These are phyloP conservation scores for Taphrorychus bicolor DNA, from an alignment of 2,888 invertebrate genomes.

Conservation along the genomic window DNA sequence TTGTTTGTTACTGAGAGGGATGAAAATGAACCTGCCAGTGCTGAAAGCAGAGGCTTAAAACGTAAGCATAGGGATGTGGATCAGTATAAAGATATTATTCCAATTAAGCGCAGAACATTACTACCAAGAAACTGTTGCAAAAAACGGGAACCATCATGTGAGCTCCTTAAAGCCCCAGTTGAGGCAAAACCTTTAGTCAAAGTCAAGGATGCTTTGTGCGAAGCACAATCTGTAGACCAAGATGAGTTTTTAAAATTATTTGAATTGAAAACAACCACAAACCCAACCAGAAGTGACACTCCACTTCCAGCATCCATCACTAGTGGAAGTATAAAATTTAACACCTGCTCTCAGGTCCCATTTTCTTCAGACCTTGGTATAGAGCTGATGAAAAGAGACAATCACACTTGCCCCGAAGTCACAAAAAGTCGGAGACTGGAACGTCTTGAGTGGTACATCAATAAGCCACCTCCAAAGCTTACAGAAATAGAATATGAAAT, in stretches of 20 bases:
- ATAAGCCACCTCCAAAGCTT: constrained; percentile 10
- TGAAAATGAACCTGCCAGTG: background rate
- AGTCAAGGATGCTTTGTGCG: constrained; percentile 15
- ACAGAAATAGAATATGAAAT: constrained; percentile 12
- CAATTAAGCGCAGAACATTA: constrained; percentile 20
- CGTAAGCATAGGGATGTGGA: background rate
- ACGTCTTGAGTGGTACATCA: constrained; percentile 32
- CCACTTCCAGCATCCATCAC: background rate
- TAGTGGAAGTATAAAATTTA: constrained; percentile 22
- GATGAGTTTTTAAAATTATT: constrained; percentile 25
- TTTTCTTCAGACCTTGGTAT: constrained; percentile 37
- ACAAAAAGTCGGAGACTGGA: constrained; percentile 23
- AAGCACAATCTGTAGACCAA: constrained; percentile 15
- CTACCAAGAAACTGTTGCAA: constrained; percentile 10
- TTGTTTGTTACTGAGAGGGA: constrained; percentile 11
- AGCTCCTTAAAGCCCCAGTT: background rate
- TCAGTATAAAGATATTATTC: background rate
- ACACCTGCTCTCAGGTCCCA: constrained; percentile 21
- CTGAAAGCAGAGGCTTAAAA: background rate
- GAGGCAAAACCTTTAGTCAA: background rate
- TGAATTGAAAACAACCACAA: constrained; percentile 13
- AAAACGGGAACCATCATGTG: background rate
- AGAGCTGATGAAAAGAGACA: constrained; percentile 32
- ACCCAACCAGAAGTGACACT: background rate
- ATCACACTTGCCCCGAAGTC: constrained; percentile 29